Evolutionary conservation across 2,888 invertebrate species (phyloP).

Genomic region (Aplocera efformata): DNA sequence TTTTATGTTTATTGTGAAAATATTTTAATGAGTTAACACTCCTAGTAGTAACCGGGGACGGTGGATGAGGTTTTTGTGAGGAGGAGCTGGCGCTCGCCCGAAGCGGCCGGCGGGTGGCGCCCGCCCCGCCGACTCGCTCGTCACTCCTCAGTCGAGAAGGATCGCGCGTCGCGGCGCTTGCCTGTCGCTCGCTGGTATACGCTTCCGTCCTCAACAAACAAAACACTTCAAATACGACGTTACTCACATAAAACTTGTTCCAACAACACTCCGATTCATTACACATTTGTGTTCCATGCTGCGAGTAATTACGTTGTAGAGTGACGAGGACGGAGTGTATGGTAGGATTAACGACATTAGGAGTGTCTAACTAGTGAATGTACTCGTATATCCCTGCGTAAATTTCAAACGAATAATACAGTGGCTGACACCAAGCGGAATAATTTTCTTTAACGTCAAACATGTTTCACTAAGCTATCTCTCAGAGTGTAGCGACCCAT

Average conservation of each 20-base stretch:
- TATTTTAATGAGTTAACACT: too few relatives aligned
- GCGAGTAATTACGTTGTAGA: too few relatives aligned
- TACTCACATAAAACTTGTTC: slow-evolving; percentile 1
- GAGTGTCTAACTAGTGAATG: slow-evolving; percentile 3
- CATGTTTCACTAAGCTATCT: too few relatives aligned
- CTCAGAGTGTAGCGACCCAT: too few relatives aligned
- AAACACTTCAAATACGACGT: slow-evolving; percentile 12
- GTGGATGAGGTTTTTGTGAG: too few relatives aligned
- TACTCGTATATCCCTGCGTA: too few relatives aligned
- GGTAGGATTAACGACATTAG: slow-evolving; percentile 2
- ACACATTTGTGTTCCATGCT: too few relatives aligned
- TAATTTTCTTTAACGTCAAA: too few relatives aligned
- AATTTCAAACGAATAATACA: too few relatives aligned
- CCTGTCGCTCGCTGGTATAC: slow-evolving; percentile 10
- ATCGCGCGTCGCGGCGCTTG: slow-evolving; percentile 29
- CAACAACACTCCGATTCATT: not conserved
- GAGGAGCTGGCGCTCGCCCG: slow-evolving; percentile 5
- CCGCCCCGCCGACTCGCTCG: not conserved
- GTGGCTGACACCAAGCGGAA: too few relatives aligned
- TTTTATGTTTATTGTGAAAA: too few relatives aligned
- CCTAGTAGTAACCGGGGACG: too few relatives aligned
- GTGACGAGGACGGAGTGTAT: not conserved
- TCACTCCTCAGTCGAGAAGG: slow-evolving; percentile 28
- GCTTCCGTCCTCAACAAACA: slow-evolving; percentile 8
- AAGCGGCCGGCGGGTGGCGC: slow-evolving; percentile 2